These are phyloP conservation scores for Hesperia comma DNA, from an alignment of 2,888 invertebrate species.

Conservation along the genomic window DNA sequence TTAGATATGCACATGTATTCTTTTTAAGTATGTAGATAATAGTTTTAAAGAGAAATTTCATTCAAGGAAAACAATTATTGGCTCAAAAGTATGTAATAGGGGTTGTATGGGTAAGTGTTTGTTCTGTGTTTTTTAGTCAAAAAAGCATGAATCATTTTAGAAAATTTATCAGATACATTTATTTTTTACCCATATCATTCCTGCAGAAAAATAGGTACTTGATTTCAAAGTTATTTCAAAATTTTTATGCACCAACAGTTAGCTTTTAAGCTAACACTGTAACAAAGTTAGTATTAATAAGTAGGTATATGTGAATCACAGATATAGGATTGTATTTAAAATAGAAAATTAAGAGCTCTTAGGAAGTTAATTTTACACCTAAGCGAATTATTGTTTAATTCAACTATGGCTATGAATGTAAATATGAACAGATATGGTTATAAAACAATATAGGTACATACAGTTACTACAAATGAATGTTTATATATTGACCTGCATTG, in stretches of 20 bases:
- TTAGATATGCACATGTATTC: not conserved
- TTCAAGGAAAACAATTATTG: not conserved
- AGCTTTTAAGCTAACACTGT: not conserved
- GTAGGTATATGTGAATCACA: not conserved
- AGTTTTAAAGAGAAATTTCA: not conserved
- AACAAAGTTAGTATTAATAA: not conserved
- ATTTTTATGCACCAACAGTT: too few relatives aligned
- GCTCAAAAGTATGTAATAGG: not conserved
- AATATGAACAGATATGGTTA: constrained; percentile 47
- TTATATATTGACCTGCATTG: constrained; percentile 47
- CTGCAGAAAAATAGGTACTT: too few relatives aligned
- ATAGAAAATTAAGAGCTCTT: constrained; percentile 2
- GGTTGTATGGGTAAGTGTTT: not conserved
- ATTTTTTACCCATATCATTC: too few relatives aligned
- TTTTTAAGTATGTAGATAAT: not conserved
- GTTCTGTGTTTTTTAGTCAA: not conserved
- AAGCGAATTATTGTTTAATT: constrained; percentile 3
- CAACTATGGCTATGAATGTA: constrained; percentile 41
- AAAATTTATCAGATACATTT: too few relatives aligned
- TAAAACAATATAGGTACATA: constrained; percentile 44
- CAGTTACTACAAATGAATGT: not conserved
- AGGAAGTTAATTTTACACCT: constrained; percentile 2
- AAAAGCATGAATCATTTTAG: not conserved
- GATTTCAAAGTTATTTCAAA: too few relatives aligned
- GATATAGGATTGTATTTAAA: not conserved